These are phyloP conservation scores for Myotis davidii DNA, from an alignment of 2,113 vertebrate species.

Conservation along the genomic window DNA sequence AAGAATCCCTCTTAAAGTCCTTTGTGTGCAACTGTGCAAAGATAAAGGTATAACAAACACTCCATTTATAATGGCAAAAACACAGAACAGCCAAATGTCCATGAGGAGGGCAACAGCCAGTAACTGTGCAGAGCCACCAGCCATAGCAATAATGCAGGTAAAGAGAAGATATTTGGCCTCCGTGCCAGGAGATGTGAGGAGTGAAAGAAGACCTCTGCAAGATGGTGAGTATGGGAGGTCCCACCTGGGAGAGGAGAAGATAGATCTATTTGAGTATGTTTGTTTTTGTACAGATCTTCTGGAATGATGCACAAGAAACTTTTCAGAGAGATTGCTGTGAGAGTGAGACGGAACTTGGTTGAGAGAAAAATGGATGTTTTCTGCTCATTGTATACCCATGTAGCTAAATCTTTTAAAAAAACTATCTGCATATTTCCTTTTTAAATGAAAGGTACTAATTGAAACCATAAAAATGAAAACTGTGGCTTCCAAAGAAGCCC, in stretches of 20 bases:
- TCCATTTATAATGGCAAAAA: not conserved
- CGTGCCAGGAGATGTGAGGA: accelerated
- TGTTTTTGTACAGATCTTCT: not conserved
- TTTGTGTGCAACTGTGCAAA: not conserved
- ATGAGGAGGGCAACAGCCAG: not conserved
- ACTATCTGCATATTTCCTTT: not conserved
- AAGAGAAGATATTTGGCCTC: not conserved
- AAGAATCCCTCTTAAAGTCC: not conserved
- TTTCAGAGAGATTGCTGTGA: not conserved
- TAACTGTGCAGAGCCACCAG: accelerated
- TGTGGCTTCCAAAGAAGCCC: not conserved
- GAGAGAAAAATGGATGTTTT: not conserved
- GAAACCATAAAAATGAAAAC: not conserved
- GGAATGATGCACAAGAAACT: not conserved
- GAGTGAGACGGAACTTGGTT: not conserved
- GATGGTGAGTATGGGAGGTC: not conserved
- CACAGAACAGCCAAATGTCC: not conserved
- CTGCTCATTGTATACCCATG: not conserved
- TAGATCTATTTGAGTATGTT: not conserved
- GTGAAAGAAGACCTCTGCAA: not conserved
- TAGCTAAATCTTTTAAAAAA: not conserved
- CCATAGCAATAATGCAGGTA: not conserved
- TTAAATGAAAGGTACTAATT: not conserved
- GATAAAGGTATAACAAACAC: not conserved
- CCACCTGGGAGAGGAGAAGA: not conserved